A percentile compares a stretch with the other conserved stretches of the same genome.
phyloP scores from a whole-genome alignment of 1,140 invertebrate genomes.

The Anastrepha ludens region DNA sequence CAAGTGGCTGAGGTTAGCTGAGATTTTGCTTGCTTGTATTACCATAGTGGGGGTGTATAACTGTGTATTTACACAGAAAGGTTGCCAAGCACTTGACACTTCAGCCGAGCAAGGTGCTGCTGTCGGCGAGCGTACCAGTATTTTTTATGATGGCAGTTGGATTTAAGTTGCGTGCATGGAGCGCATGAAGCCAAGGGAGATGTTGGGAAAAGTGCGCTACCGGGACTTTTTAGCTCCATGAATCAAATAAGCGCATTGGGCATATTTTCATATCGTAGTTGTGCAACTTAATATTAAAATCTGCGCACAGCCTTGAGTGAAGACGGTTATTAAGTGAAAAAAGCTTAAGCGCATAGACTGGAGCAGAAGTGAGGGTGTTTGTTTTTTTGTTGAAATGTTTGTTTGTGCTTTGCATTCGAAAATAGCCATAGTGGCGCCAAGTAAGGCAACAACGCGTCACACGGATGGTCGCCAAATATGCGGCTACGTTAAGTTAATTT shows the following conservation, averaged over 20 bases:
- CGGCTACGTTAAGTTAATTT: slow-evolving; percentile 47
- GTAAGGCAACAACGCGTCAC: neutral
- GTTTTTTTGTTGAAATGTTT: neutral
- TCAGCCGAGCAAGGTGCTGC: neutral
- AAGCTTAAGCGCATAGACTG: neutral
- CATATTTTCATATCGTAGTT: neutral
- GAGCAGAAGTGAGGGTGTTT: neutral
- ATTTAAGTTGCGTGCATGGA: neutral
- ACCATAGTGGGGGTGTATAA: neutral
- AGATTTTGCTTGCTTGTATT: neutral
- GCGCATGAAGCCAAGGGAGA: neutral
- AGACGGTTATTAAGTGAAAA: neutral
- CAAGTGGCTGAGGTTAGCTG: neutral
- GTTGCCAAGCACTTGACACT: neutral
- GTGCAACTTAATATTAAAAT: slow-evolving; percentile 34
- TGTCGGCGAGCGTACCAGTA: neutral
- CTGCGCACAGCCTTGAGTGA: neutral
- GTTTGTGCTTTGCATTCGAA: slow-evolving; percentile 17
- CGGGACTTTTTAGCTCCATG: too few relatives aligned
- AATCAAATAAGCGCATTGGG: neutral
- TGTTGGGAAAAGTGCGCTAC: neutral
- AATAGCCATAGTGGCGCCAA: neutral
- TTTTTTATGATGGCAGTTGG: neutral
- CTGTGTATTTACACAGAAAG: neutral
- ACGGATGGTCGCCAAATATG: neutral